Evolutionary conservation across 2,797 vertebrate species (phyloP), one percentile per base, ranked within the genome.

Genomic region (Pyrocephalus nanus): DNA sequence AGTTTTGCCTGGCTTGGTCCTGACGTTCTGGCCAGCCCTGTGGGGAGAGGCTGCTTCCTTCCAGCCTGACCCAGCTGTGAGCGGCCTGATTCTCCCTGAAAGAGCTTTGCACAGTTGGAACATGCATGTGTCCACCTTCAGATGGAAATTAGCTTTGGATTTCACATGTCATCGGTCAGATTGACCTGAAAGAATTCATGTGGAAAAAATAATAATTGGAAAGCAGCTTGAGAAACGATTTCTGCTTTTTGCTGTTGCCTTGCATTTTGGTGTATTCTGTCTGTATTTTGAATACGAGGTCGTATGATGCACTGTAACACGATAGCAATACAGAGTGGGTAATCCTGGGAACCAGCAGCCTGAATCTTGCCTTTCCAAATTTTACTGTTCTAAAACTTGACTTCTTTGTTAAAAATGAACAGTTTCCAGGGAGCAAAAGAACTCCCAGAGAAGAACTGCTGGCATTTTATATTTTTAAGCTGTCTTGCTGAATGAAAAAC

Each of bases 381-480:
- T 92, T 92, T 95, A 43, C 91, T 95, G 74, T 95, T 96, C 88
- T 81, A 85, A 95, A 96, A 91, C 42, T 93, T 70, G 72, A 93
- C 50, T 70, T 42, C 92, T 95, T 97, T 89, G 47, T 96, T 94
- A 83, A 94, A 97, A 95, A 87, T 64, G 73, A 95, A 89, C 74
- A 69, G 76, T 92, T 97, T 96, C 86, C 89, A 87, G 89, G 82
- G 97, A 93, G 86, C 70, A 88, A 34, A 61, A 57, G 95, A 89
- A 55, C 71, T 93, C 55, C 80, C 88, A 82, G 95, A 96, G 95
- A 90, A 94, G 45, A 93, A 88, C 96, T 89, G 67, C 82, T 94
- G 94, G 95, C 83, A 95, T 97, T 96, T 79, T 78, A 61, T 93
- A 88, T 87, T 97, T 97, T 93, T 88, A 95, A 93, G 53, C 82